These are phyloP conservation scores for Peromyscus attwateri DNA, from an alignment of 2,797 vertebrate genomes.

Conservation along the genomic window DNA sequence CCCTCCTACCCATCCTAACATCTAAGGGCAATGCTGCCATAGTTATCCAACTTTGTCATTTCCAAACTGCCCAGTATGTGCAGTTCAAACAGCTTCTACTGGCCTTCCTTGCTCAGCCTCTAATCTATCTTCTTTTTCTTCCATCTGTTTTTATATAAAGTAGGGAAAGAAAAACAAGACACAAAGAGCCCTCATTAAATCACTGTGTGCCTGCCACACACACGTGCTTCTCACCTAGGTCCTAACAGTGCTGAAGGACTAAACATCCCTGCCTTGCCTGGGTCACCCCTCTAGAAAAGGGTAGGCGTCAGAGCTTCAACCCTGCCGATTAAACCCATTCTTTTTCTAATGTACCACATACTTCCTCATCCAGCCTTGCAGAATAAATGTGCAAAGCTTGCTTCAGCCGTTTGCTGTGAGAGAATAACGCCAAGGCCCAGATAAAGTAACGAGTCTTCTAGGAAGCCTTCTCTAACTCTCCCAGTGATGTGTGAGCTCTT, in stretches of 20 bases:
- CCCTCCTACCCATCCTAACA: background rate
- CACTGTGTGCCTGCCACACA: background rate
- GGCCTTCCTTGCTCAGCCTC: background rate
- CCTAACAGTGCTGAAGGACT: background rate
- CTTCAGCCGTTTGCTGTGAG: background rate
- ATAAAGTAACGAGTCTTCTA: background rate
- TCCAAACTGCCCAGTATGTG: background rate
- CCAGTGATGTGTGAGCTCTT: background rate
- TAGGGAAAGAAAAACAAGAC: background rate
- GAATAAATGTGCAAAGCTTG: background rate
- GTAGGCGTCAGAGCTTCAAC: background rate
- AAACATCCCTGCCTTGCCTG: background rate
- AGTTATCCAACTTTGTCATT: background rate
- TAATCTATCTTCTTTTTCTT: background rate
- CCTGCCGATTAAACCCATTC: background rate
- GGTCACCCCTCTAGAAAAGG: background rate
- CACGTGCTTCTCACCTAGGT: background rate
- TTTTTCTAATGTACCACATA: background rate
- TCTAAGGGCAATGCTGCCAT: background rate
- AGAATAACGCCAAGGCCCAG: background rate
- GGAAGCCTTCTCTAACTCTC: background rate
- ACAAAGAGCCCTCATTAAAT: background rate
- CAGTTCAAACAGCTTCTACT: background rate
- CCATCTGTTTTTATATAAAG: constrained; percentile 22
- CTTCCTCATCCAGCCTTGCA: background rate